Conservation (phyloP, 2,113 vertebrate genomes). For the Oryctolagus cuniculus region mOryCun1.1 NC_091445.1:59026501-59027000, state of each 20-base stretch:
- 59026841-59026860: conserved; percentile 79
- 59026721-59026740: conserved; percentile 68
- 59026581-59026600: conserved; percentile 73
- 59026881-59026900: conserved; percentile 78
- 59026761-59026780: conserved; percentile 68
- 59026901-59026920: conserved; percentile 75
- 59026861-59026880: conserved; percentile 82
- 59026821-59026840: conserved; percentile 78
- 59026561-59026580: conserved; percentile 79
- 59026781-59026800: conserved; percentile 70
- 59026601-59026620: conserved; percentile 74
- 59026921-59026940: conserved; percentile 69
- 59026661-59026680: conserved; percentile 68
- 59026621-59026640: conserved; percentile 57
- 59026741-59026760: conserved; percentile 70
- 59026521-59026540: conserved; percentile 77
- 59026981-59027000: conserved; percentile 35
- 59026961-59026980: conserved; percentile 11
- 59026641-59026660: conserved; percentile 64
- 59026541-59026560: conserved; percentile 49
- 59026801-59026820: conserved; percentile 80
- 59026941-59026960: conserved; percentile 23
- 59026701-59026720: conserved; percentile 27
- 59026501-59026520: conserved; percentile 69
- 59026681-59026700: conserved; percentile 67